These are phyloP conservation scores for Patella pellucida DNA, from an alignment of 2,888 invertebrate species.

Conservation along the genomic window DNA sequence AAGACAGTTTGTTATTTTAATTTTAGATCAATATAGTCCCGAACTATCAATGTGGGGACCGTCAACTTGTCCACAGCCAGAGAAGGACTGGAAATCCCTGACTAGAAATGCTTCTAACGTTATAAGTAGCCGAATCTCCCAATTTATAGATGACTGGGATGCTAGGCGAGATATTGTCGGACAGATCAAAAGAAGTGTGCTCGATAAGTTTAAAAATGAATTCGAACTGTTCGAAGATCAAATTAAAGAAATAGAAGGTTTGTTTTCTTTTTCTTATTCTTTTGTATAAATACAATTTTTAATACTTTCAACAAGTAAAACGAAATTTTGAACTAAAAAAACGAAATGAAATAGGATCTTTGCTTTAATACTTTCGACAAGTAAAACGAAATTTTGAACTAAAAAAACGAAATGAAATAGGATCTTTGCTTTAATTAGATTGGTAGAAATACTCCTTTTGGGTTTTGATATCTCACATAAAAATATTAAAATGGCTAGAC, in stretches of 20 bases:
- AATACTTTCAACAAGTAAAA: too few relatives aligned
- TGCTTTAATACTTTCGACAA: too few relatives aligned
- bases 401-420: too few relatives aligned
- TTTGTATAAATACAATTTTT: too few relatives aligned
- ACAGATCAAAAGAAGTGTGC: slow-evolving; percentile 46
- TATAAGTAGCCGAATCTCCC: slow-evolving; percentile 49
- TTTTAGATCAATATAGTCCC: not conserved
- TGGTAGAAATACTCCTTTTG: not conserved
- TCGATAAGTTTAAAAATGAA: slow-evolving; percentile 56
- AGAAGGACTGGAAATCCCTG: slow-evolving; percentile 43
- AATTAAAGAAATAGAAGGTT: slow-evolving; percentile 59
- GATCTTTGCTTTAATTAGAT: too few relatives aligned
- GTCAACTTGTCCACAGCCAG: slow-evolving; percentile 38
- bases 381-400: too few relatives aligned
- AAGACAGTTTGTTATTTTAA: not conserved
- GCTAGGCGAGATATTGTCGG: slow-evolving; percentile 42
- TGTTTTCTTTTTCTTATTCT: not conserved
- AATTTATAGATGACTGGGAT: slow-evolving; percentile 60
- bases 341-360: too few relatives aligned
- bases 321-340: too few relatives aligned
- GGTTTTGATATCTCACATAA: not conserved
- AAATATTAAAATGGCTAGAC: not conserved
- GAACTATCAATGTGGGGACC: slow-evolving; percentile 31
- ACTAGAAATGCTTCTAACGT: slow-evolving; percentile 39
- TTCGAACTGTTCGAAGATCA: slow-evolving; percentile 63